Evolutionary conservation across 2,888 invertebrate genomes (phyloP).

Genomic region (Apodemia duryi): DNA sequence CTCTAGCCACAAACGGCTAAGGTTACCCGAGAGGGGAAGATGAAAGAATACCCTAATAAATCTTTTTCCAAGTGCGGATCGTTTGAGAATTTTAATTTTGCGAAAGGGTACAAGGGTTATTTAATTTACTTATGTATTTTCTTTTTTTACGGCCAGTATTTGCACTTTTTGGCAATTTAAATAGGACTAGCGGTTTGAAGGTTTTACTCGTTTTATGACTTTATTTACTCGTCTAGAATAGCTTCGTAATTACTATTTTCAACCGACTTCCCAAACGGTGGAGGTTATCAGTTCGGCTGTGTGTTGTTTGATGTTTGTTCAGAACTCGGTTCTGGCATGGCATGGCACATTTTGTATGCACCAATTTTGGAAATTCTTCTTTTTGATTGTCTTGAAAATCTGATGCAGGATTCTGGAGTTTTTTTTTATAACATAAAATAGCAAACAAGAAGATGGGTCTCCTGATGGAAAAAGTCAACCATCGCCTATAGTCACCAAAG

Average conservation of each 20-base stretch:
- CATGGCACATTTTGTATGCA: too few relatives aligned
- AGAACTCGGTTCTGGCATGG: too few relatives aligned
- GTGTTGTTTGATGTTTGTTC: too few relatives aligned
- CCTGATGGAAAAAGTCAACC: too few relatives aligned
- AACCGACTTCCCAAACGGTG: too few relatives aligned
- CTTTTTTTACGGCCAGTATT: slow-evolving; percentile 25
- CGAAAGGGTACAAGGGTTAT: slow-evolving; percentile 39
- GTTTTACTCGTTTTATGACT: background rate
- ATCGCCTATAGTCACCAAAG: too few relatives aligned
- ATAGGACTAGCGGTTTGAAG: slow-evolving; percentile 6
- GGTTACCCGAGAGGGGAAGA: slow-evolving; percentile 67
- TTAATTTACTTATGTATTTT: slow-evolving; percentile 30
- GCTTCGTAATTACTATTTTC: background rate
- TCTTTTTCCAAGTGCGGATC: slow-evolving; percentile 75
- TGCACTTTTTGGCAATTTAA: slow-evolving; percentile 15
- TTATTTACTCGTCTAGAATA: background rate
- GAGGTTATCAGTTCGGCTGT: too few relatives aligned
- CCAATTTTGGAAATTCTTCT: too few relatives aligned
- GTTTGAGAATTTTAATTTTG: slow-evolving; percentile 76
- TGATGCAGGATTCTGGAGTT: too few relatives aligned
- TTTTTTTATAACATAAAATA: too few relatives aligned
- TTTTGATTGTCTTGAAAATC: too few relatives aligned
- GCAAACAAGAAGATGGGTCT: too few relatives aligned
- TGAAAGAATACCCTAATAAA: slow-evolving; percentile 75
- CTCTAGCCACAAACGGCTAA: slow-evolving; percentile 66